Base-by-base conservation (phyloP, 2,113 vertebrate genomes). In the Sigmodon hispidus region DNA sequence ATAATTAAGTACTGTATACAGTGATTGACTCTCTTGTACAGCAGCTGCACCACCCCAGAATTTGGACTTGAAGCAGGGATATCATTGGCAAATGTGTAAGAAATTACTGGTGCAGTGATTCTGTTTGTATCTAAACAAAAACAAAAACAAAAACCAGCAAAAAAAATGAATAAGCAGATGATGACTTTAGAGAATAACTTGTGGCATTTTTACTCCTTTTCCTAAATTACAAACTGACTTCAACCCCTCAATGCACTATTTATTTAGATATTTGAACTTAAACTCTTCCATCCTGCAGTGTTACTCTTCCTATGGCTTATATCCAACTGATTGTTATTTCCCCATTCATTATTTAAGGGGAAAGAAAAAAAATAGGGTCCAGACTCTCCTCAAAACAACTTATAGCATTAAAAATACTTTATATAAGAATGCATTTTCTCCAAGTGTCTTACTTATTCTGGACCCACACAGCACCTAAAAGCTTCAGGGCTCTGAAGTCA, bases 1-100 rank as follows among this genome's bases (percentile, higher is more conserved):
- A 98, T 98, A 98, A 98, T 98, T 98, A 98, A 97, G 77, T 96
- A 97, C 97, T 94, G 90, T 19, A 93, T 98, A 93, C 97, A 98
- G 97, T 98, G 98, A 94, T 97, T 94, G 81, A 96, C 90, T 90
- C 89, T 97, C 89, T 77, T 94, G 55, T 76, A 73, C 97, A 75
- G 83, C 87, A 83, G 13, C 36, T 67, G 0, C 34, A 26, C 13
- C 69, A 50, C 95, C 69, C 76, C 93, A 89, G 87, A 89, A 96
- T 87, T 89, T 96, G 26, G 61, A 45, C 12, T 84, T 48, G 43
- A n/a, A 50, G 9, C 77, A 31, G 21, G 4, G 43, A 70, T 22
- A 91, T 91, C 34, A 86, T 48, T 16, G 61, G 36, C 26, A 26
- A n/a, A 73, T 52, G 84, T 93, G 92, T 45, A 59, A 26, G 5